Percentiles rank a stretch among this genome's conserved stretches.
Evolutionary conservation across 2,888 invertebrate genomes (phyloP).

Genomic region (Itoplectis maculator): DNA sequence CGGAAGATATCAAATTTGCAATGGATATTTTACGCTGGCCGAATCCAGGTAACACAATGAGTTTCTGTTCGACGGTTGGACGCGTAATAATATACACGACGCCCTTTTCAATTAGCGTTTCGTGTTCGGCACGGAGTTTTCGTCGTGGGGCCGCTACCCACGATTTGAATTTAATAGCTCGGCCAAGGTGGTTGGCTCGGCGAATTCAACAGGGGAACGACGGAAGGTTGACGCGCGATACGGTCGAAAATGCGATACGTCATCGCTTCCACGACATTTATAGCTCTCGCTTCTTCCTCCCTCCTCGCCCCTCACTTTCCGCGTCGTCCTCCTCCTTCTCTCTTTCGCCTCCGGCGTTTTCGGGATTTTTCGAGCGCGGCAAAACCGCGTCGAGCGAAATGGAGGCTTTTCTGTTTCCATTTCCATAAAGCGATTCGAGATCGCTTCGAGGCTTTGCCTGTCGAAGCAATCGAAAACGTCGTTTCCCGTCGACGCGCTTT

Average conservation of each 20-base stretch:
- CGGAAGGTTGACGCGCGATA: slow-evolving; percentile 33
- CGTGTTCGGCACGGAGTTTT: slow-evolving; percentile 28
- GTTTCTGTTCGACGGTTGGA: slow-evolving; percentile 4
- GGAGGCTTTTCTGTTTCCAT: slow-evolving; percentile 46
- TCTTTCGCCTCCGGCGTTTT: slow-evolving; percentile 17
- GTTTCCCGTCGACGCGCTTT: slow-evolving; percentile 19
- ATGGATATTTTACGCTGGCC: neutral
- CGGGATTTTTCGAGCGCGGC: slow-evolving; percentile 31
- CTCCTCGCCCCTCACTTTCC: neutral
- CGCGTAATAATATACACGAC: slow-evolving; percentile 22
- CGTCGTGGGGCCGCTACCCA: slow-evolving; percentile 10
- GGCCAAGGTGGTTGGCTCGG: slow-evolving; percentile 31
- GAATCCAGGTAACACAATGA: slow-evolving; percentile 6
- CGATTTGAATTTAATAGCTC: slow-evolving; percentile 58
- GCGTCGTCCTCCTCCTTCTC: neutral
- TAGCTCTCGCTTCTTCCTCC: slow-evolving; percentile 39
- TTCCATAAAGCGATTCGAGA: slow-evolving; percentile 60
- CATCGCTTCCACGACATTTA: slow-evolving; percentile 60
- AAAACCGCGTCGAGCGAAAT: slow-evolving; percentile 32
- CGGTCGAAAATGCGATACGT: slow-evolving; percentile 57
- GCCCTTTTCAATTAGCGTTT: slow-evolving; percentile 50
- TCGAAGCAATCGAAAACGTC: slow-evolving; percentile 20
- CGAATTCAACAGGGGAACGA: slow-evolving; percentile 28
- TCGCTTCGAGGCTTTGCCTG: slow-evolving; percentile 38
- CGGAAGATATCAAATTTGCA: slow-evolving; percentile 36